Evolutionary conservation across 2,113 vertebrate species (phyloP).

Genomic region (Amblyornis subalaris): DNA sequence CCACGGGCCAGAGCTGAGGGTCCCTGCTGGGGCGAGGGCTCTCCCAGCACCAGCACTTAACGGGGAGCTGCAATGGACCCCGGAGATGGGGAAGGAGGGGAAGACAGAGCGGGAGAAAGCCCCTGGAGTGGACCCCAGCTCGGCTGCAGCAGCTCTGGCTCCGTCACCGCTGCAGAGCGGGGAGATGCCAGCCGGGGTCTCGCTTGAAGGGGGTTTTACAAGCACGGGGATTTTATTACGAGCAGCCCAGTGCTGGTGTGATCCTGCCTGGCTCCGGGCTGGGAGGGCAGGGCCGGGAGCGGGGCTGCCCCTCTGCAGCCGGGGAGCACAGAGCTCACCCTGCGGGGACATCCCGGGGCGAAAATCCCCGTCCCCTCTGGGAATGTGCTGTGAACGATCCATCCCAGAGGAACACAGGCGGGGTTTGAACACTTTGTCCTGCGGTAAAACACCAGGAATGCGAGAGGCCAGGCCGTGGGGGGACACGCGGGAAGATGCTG

Average conservation of each 20-base stretch:
- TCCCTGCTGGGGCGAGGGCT: rapidly evolving
- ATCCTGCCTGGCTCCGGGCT: not conserved
- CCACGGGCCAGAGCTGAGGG: rapidly evolving
- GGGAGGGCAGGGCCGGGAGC: not conserved
- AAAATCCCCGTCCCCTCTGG: not conserved
- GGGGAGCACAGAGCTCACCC: not conserved
- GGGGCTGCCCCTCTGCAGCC: rapidly evolving
- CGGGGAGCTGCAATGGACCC: rapidly evolving
- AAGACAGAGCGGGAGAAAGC: not conserved
- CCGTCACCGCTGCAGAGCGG: rapidly evolving
- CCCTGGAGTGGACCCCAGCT: not conserved
- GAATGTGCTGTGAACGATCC: not conserved
- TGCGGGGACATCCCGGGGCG: not conserved
- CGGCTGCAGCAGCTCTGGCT: not conserved
- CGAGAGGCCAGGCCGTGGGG: not conserved
- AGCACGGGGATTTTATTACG: not conserved
- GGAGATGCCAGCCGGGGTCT: slow-evolving; percentile 11
- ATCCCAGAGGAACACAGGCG: not conserved
- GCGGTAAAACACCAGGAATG: not conserved
- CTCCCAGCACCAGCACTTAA: not conserved
- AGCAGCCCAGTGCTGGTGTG: not conserved
- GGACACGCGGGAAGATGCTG: not conserved
- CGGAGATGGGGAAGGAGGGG: rapidly evolving
- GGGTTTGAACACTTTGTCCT: not conserved
- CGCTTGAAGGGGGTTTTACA: slow-evolving; percentile 33